These are phyloP conservation scores for Rhinolophus sinicus DNA, from an alignment of 2,113 vertebrate genomes.

Conservation along the genomic window DNA sequence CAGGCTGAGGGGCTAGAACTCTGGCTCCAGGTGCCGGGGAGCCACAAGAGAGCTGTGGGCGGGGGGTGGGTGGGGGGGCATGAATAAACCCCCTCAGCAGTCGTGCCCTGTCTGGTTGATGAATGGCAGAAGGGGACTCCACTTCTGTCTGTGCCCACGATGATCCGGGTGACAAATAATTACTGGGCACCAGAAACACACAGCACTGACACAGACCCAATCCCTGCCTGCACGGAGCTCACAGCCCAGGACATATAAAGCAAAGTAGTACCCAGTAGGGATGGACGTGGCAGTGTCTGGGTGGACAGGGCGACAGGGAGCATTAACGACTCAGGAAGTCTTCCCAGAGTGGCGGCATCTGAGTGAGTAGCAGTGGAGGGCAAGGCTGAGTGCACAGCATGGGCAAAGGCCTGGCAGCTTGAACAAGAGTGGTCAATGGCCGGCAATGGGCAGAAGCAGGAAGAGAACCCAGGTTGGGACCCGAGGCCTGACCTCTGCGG, in stretches of 20 bases:
- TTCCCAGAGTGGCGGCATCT: no score
- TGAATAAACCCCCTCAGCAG: not conserved
- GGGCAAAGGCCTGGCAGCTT: not conserved
- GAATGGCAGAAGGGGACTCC: not conserved
- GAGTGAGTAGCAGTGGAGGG: not conserved
- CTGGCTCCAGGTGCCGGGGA: not conserved
- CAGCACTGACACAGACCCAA: not conserved
- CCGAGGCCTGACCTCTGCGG: not conserved
- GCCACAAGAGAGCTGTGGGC: not conserved
- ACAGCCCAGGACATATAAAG: not conserved
- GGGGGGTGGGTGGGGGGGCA: no score
- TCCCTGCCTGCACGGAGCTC: not conserved
- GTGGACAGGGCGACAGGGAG: no score
- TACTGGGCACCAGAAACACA: not conserved
- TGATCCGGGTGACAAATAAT: not conserved
- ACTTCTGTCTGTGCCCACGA: not conserved
- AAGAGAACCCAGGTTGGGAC: not conserved
- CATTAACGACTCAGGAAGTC: not conserved
- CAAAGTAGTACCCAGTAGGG: not conserved
- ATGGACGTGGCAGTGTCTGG: fast-evolving
- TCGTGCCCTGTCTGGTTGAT: not conserved
- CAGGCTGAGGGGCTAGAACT: not conserved
- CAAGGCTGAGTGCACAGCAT: not conserved
- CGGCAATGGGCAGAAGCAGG: not conserved
- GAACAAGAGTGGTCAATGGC: not conserved